A percentile compares a stretch with the other conserved stretches of the same genome.
Conservation (phyloP, 1,140 invertebrate genomes). For the Cyrtorhinus lividipennis region DNA sequence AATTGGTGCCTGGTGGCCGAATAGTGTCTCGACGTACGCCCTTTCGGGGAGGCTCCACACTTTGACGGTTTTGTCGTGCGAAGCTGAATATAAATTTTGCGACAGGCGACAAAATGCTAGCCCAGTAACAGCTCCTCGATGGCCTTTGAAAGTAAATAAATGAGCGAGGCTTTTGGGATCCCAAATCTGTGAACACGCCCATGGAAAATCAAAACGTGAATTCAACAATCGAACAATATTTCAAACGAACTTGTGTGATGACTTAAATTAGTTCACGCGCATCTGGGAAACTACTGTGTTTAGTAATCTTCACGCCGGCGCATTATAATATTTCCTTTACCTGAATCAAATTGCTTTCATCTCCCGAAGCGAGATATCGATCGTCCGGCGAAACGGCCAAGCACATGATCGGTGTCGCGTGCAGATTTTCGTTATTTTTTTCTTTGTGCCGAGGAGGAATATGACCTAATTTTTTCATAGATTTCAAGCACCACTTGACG, state of each 20-base stretch:
- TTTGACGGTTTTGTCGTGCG: constrained; percentile 70
- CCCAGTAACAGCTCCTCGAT: constrained; percentile 58
- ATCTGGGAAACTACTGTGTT: background rate
- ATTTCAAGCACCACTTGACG: constrained; percentile 62
- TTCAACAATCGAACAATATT: too few relatives aligned
- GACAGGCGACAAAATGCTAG: constrained; percentile 72
- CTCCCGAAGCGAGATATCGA: constrained; percentile 72
- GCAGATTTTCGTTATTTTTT: constrained; percentile 29
- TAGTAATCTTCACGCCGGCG: too few relatives aligned
- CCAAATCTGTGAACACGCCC: constrained; percentile 48
- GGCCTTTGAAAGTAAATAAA: constrained; percentile 67
- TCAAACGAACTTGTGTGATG: too few relatives aligned
- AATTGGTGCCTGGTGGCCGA: constrained; percentile 80
- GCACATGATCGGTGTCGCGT: constrained; percentile 43
- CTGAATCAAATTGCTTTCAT: constrained; percentile 53
- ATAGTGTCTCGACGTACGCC: constrained; percentile 89
- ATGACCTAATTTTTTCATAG: constrained; percentile 31
- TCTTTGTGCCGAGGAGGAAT: constrained; percentile 27
- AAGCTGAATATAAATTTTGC: constrained; percentile 63
- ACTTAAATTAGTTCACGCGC: background rate
- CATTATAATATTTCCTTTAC: too few relatives aligned
- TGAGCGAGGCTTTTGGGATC: constrained; percentile 58
- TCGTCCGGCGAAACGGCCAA: constrained; percentile 70
- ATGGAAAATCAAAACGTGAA: too few relatives aligned
- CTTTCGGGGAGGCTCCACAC: constrained; percentile 92